Percentiles rank a stretch among this genome's conserved stretches.
phyloP scores from a whole-genome alignment of 2,797 vertebrate species.

The Hirundo rustica region DNA sequence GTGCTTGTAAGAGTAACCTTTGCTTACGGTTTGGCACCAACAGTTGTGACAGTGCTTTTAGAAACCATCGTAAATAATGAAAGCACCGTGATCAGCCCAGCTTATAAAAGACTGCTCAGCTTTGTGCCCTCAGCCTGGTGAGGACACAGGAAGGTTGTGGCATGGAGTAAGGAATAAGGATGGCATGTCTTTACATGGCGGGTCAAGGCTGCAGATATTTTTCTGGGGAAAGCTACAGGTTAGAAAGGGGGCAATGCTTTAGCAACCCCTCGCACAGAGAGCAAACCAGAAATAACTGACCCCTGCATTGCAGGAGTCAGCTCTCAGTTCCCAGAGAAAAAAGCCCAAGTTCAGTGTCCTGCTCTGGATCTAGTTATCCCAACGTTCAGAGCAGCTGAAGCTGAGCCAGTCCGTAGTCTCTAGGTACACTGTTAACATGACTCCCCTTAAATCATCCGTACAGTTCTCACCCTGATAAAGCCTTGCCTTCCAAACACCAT shows the following conservation, averaged over 20 bases:
- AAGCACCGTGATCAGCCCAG: not conserved
- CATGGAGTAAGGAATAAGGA: not conserved
- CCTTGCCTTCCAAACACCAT: not conserved
- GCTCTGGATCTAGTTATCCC: not conserved
- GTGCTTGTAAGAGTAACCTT: not conserved
- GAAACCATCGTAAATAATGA: not conserved
- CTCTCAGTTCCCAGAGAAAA: not conserved
- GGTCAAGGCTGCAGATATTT: not conserved
- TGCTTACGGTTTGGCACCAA: not conserved
- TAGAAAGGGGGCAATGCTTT: not conserved
- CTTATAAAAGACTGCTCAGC: not conserved
- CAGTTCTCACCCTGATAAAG: not conserved
- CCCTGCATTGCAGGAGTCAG: not conserved
- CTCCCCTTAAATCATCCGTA: not conserved
- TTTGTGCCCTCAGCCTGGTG: not conserved
- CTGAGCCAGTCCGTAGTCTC: not conserved
- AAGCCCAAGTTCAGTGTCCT: not conserved
- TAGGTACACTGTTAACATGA: not conserved
- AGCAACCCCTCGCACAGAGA: not conserved
- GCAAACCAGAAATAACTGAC: not conserved
- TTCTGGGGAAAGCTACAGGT: not conserved
- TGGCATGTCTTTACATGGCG: too few species aligned
- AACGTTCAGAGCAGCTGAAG: not conserved
- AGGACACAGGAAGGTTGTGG: not conserved
- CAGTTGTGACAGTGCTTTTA: not conserved